Conservation (phyloP, 2,888 invertebrate species). For the Gisinianus flammeolus region DNA sequence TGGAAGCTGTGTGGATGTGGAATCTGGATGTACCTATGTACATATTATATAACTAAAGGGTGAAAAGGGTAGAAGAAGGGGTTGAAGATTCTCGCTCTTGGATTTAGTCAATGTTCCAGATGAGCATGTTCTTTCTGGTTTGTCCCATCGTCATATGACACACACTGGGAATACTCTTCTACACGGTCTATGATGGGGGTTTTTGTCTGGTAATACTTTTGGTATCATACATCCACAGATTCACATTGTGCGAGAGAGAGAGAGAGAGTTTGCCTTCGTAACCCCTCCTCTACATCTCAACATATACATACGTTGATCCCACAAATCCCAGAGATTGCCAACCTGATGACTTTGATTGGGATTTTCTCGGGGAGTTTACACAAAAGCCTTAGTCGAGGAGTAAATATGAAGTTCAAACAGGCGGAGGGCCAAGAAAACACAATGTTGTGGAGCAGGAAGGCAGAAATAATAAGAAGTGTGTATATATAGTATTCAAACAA, state of each 20-base stretch:
- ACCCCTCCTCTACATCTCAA: neutral
- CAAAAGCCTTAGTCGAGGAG: neutral
- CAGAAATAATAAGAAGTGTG: neutral
- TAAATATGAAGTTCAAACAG: neutral
- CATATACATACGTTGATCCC: conserved; percentile 34
- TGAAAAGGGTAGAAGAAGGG: neutral
- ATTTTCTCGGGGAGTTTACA: conserved; percentile 8
- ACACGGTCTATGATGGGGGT: too few species aligned
- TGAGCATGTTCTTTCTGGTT: neutral
- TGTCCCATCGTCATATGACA: neutral
- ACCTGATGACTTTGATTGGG: conserved; percentile 36
- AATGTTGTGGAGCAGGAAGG: neutral
- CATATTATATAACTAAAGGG: neutral
- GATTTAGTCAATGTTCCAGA: neutral
- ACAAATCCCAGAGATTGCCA: conserved; percentile 44
- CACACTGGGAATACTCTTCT: too few species aligned
- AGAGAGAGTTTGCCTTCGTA: neutral
- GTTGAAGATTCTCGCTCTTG: neutral
- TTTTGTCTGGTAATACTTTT: too few species aligned
- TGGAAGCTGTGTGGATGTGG: neutral
- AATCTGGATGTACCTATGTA: too few species aligned
- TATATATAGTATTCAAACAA: too few species aligned
- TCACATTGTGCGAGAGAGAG: neutral
- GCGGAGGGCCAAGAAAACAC: neutral
- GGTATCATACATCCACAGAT: too few species aligned